Conservation (phyloP, 2,888 invertebrate species). For the Odontocerum albicorne region DNA sequence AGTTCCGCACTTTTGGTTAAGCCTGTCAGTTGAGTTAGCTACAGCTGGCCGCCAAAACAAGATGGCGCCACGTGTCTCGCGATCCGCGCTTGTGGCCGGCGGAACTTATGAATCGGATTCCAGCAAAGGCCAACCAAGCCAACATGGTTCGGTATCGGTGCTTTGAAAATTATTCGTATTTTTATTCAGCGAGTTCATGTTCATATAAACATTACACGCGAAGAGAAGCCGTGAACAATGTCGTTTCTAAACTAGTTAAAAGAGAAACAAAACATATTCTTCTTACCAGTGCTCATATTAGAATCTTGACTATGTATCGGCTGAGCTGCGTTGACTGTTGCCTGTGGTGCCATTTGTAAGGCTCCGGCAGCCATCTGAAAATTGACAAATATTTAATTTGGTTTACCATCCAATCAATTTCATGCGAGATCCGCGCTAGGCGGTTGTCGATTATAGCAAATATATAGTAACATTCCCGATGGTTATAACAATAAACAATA, state of each 20-base stretch:
- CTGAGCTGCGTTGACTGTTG: conserved; percentile 80
- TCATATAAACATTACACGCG: neutral
- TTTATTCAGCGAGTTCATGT: neutral
- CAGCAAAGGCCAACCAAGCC: conserved; percentile 1
- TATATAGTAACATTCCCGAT: too few species aligned
- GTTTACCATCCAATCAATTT: too few species aligned
- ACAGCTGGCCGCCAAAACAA: conserved; percentile 10
- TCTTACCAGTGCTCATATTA: conserved; percentile 93
- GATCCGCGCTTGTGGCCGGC: neutral
- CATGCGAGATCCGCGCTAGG: too few species aligned
- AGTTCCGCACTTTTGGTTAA: neutral
- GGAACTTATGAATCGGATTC: neutral
- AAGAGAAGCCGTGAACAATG: too few species aligned
- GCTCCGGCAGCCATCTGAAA: conserved; percentile 91
- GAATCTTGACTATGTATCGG: conserved; percentile 94
- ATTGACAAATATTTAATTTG: too few species aligned
- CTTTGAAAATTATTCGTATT: conserved; percentile 7
- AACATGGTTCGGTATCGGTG: neutral
- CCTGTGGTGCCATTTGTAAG: conserved; percentile 96
- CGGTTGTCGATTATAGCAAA: too few species aligned
- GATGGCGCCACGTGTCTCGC: conserved; percentile 18
- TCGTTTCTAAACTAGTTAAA: too few species aligned
- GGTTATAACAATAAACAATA: too few species aligned
- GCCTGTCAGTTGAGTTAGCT: neutral
- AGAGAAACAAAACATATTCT: conserved; percentile 40